These are phyloP conservation scores for Agrilus cyanescens DNA, from an alignment of 2,888 invertebrate species.

Conservation along the genomic window DNA sequence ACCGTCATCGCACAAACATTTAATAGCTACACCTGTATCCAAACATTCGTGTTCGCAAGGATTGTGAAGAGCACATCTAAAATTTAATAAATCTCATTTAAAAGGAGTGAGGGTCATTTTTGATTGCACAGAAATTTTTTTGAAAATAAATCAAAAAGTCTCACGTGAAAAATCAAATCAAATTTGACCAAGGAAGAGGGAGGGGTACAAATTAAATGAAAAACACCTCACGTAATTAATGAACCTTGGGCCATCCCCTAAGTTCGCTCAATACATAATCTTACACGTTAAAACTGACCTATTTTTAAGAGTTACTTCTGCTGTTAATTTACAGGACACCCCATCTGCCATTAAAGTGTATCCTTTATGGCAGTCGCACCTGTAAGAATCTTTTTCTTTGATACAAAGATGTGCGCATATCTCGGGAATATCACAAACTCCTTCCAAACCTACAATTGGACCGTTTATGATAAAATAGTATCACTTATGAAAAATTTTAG, in stretches of 20 bases:
- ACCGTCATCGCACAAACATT: conserved; percentile 61
- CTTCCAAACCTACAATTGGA: conserved; percentile 30
- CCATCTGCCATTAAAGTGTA: conserved; percentile 57
- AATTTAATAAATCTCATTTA: conserved; percentile 9
- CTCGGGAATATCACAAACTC: conserved; percentile 46
- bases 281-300: no score
- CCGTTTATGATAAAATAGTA: conserved; percentile 12
- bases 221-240: no score
- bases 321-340: conserved; percentile 50
- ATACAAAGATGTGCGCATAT: conserved; percentile 71
- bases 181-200: no score
- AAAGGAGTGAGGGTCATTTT: no score
- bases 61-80: conserved; percentile 49
- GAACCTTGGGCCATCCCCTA: no score
- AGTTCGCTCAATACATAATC: no score
- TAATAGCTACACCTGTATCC: conserved; percentile 54
- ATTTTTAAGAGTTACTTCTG: conserved; percentile 6
- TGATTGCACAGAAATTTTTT: no score
- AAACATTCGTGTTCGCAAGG: conserved; percentile 65
- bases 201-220: no score
- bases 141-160: no score
- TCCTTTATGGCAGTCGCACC: conserved; percentile 58
- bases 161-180: conserved; percentile 4
- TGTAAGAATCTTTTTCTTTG: conserved; percentile 57
- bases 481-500: conserved; percentile 1